phyloP scores from a whole-genome alignment of 2,113 vertebrate genomes.

The Dromiciops gliroides region DNA sequence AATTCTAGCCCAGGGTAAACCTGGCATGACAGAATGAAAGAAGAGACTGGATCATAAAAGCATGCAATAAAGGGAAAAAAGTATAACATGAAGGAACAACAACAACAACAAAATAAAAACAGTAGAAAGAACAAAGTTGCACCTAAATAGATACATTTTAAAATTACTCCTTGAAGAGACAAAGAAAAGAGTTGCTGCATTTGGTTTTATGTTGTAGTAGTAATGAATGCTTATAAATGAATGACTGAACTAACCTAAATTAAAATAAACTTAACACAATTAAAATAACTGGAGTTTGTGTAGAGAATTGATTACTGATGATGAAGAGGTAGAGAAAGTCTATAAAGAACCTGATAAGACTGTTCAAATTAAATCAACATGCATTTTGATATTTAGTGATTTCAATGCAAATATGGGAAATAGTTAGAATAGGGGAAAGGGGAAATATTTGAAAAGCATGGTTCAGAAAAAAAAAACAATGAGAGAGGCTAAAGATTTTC shows the following conservation, averaged over 20 bases:
- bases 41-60: not conserved
- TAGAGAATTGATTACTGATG: not conserved
- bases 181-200: not conserved
- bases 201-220: not conserved
- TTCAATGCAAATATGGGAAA: not conserved
- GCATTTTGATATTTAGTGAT: not conserved
- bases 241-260: not conserved
- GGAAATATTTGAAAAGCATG: not conserved
- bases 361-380: not conserved
- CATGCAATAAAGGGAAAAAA: too few species aligned
- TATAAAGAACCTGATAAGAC: not conserved
- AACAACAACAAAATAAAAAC: not conserved
- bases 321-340: not conserved
- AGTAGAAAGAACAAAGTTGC: too few species aligned
- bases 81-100: too few species aligned
- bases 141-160: not conserved
- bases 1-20: too few species aligned
- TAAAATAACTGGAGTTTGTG: not conserved
- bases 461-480: not conserved
- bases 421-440: not conserved
- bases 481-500: not conserved
- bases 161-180: not conserved
- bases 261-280: not conserved
- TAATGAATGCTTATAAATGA: not conserved
- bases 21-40: not conserved